Base-by-base conservation (phyloP, 2,888 invertebrate species). In the Acleris holmiana region DNA sequence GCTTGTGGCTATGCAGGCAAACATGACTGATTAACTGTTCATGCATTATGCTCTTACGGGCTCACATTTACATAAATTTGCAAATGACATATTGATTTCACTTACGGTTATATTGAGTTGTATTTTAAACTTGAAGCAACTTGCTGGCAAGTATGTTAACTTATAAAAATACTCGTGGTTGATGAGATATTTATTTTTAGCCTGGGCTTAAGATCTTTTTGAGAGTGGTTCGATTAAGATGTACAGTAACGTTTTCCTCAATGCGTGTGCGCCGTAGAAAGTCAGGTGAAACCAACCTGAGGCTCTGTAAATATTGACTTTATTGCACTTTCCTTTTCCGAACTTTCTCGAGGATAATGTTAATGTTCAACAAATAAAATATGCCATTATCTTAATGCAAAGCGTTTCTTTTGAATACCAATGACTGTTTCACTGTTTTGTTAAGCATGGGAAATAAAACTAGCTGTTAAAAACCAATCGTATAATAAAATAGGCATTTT, bases 251-350 rank as follows among this genome's bases (percentile, higher is more conserved):
- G 18, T 59, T 70, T 71, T 68, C 69, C 70, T 73, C 67, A 54
- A 59, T 29, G 17, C 25, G 48, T 35, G 44, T n/a, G 35, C 41
- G 46, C 67, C 54, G 73, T 83, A 86, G 86, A 87, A 86, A 86
- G 86, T 76, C 68, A 51, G 72, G 79, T 73, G 79, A 78, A 78
- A 82, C 74, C 73, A 62, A 70, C 67, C 67, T 62, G 73, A 71
- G 68, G 69, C 71, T 69, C 67, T 69, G 73, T 81, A 82, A 84
- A 82, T 80, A 82, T 84, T 82, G 78, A 73, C 77, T 80, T 81
- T 77, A 75, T 83, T 82, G 80, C 80, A 85, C 79, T 80, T 78
- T 83, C 81, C 77, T 76, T 84, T 75, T 82, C 78, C 72, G 72
- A 80, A 79, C 82, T 83, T 85, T 83, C 82, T 75, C 79, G 71